Evolutionary conservation across 2,113 vertebrate species (phyloP), one percentile per base, ranked within the genome.

Genomic region (Seriola dumerili): DNA sequence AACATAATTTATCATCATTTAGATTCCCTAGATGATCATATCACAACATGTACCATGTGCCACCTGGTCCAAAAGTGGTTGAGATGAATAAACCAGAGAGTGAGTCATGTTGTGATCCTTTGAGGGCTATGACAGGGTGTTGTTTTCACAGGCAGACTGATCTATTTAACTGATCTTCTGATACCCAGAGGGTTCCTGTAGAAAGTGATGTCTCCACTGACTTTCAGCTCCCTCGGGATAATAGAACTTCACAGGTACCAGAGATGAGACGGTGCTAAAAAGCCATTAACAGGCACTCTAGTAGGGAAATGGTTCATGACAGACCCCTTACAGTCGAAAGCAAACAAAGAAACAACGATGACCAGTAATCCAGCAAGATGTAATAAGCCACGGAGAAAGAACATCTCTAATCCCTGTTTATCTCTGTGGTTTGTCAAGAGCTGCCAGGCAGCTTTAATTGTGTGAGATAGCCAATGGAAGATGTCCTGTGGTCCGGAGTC

Each of bases 231-330:
- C 55, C 16, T 50, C 44, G 14, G 2, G 29, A 78, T 55, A 91
- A 81, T 72, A 59, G 58, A 64, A 36, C 78, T 48, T 83, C 76
- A 68, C 69, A 68, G 72, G 80, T 76, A 66, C 13, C 52, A 54
- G 34, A 72, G 68, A 80, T 55, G 48, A 76, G 25, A 80, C 66
- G 16, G 12, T 57, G 21, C 12, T 8, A 19, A 55, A 16, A 50
- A 32, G 38, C 9, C 40, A 57, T 65, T 65, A 66, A 57, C 32
- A 29, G 63, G 34, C 36, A n/a, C 12, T 83, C 34, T 78, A 75
- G 38, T 23, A 57, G 34, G 48, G 29, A 78, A 46, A 46, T 44
- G 16, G 65, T 81, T 52, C 23, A 34, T 42, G 67, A 71, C 65
- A 71, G 66, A 48, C 48, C 38, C 36, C 48, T 75, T 42, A 40